Evolutionary conservation across 2,888 invertebrate genomes (phyloP), one percentile per base, ranked within the genome.

Genomic region (Meganola albula): DNA sequence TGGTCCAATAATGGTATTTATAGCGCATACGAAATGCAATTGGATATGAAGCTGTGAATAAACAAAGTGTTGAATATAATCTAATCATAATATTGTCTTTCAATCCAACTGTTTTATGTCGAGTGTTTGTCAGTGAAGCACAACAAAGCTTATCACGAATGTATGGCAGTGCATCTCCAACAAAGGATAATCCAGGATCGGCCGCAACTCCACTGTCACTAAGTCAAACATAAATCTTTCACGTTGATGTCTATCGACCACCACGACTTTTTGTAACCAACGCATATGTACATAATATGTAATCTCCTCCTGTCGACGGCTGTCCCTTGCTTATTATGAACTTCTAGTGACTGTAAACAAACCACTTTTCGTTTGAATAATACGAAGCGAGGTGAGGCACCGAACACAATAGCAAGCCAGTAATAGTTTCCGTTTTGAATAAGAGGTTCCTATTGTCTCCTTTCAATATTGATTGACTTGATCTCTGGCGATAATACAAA

Each of bases 391-490:
- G 79, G 76, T 74, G 76, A 80, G 75, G 73, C 73, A 59, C 61
- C 59, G 73, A 74, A 80, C 66, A 85, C 84, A 85, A 84, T 84
- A 64, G 78, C 65, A 59, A 66, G 58, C 54, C 73, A 69, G 70
- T 85, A 84, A 84, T 79, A 84, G 84, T 84, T 85, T 84, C 84
- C 84, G 80, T 76, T 83, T 75, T 74, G 74, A 80, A 79, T 78
- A 77, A 74, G 78, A 74, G 72, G 75, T 74, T 72, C 55, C 79
- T 61, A 82, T 85, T 85, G 84, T 85, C 77, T 84, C 65, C 63
- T 61, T 65, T 61, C 70, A 63, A 72, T 83, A 82, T 84, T 82
- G 83, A 84, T 83, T 78, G 74, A 72, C 65, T 71, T 72, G 67
- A 70, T 74, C 70, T 74, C 59, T 58, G 37, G 56, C 59, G 52